phyloP scores from a whole-genome alignment of 2,113 vertebrate species.

The Rhipidura dahli region DNA sequence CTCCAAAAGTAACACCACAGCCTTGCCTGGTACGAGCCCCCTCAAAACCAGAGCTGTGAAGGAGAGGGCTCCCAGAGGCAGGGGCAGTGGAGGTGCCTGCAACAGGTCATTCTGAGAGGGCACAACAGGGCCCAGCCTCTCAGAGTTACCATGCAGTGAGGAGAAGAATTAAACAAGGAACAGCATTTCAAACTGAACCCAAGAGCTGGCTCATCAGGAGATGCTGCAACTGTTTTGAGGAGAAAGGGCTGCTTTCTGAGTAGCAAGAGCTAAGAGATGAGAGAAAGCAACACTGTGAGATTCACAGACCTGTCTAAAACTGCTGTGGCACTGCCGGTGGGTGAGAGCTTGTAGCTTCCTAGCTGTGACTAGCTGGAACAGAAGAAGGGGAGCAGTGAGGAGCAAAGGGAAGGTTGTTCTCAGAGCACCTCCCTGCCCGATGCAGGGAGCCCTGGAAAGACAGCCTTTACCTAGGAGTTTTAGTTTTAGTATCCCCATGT shows the following conservation, averaged over 20 bases:
- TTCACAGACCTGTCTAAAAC: background rate
- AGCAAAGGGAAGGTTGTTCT: background rate
- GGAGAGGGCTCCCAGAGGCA: background rate
- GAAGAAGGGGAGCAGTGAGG: background rate
- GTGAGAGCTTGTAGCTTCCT: background rate
- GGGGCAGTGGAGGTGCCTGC: background rate
- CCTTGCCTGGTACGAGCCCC: background rate
- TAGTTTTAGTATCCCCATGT: background rate
- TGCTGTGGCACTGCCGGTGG: background rate
- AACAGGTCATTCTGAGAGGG: background rate
- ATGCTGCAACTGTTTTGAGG: background rate
- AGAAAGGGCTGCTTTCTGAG: background rate
- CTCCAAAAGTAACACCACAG: background rate
- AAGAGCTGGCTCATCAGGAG: background rate
- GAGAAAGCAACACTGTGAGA: background rate
- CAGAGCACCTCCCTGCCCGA: background rate
- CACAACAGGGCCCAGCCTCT: background rate
- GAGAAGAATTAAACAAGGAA: background rate
- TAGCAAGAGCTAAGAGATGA: background rate
- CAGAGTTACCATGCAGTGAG: background rate
- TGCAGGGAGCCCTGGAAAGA: background rate
- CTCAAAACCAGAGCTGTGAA: background rate
- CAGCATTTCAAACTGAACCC: background rate
- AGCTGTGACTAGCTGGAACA: background rate
- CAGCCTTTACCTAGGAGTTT: background rate